Conservation (phyloP, 2,113 vertebrate genomes). For the Capreolus pygargus region DNA sequence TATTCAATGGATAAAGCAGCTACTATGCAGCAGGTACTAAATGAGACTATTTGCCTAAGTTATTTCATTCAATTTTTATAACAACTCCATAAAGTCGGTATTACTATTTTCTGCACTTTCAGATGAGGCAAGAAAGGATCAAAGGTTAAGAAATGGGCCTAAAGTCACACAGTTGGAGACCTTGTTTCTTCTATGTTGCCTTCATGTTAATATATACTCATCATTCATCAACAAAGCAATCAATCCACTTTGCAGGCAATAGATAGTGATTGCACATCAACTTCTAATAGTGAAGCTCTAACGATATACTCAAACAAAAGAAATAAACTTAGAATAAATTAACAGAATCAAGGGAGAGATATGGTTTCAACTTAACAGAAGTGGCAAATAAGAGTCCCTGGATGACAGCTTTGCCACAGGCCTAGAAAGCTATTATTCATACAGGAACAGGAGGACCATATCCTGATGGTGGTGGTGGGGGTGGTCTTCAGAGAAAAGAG, state of each 20-base stretch:
- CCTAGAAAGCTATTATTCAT: background rate
- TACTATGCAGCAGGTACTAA: background rate
- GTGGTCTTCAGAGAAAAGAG: background rate
- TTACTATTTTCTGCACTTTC: background rate
- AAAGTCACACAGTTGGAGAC: background rate
- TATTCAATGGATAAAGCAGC: accelerated
- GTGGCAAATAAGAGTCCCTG: background rate
- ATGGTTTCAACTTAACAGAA: background rate
- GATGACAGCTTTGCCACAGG: background rate
- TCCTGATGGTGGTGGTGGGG: background rate
- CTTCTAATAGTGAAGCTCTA: background rate
- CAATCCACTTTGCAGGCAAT: background rate
- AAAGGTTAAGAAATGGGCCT: background rate
- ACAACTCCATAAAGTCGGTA: background rate
- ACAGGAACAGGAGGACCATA: background rate
- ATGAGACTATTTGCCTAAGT: background rate
- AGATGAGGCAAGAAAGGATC: background rate
- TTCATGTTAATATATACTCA: background rate
- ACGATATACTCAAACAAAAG: background rate
- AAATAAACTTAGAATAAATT: background rate
- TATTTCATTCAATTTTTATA: background rate
- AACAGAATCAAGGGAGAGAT: background rate
- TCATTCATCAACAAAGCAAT: background rate
- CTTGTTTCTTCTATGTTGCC: background rate
- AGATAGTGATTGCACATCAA: background rate